Evolutionary conservation across 2,113 vertebrate species (phyloP).

Genomic region (Malurus elegans): DNA sequence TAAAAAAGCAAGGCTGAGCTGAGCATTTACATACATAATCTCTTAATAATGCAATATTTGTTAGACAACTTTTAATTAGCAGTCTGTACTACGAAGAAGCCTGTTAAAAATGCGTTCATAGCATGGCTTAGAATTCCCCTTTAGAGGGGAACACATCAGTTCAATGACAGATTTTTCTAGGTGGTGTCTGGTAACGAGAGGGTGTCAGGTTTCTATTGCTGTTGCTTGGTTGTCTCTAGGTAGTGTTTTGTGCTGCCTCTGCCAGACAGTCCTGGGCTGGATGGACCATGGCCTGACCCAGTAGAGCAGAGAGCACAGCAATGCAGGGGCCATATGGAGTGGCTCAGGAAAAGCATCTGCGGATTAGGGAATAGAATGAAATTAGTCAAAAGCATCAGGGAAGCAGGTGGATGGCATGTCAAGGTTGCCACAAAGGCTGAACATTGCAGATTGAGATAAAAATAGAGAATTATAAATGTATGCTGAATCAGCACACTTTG

Average conservation of each 20-base stretch:
- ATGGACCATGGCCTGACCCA: background rate
- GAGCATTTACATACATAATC: rapidly evolving
- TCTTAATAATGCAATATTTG: background rate
- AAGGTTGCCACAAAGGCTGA: constrained; percentile 8
- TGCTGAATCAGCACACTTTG: rapidly evolving
- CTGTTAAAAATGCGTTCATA: background rate
- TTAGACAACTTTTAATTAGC: background rate
- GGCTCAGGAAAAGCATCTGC: background rate
- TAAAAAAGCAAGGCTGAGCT: background rate
- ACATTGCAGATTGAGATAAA: background rate
- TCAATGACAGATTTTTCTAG: constrained; percentile 1
- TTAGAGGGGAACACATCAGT: background rate
- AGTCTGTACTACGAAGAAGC: background rate
- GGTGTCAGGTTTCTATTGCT: background rate
- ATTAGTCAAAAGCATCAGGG: constrained; percentile 15
- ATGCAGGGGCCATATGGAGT: background rate
- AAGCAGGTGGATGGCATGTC: constrained; percentile 7
- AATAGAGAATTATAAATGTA: background rate
- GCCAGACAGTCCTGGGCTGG: background rate
- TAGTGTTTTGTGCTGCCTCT: background rate
- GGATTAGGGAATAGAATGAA: constrained; percentile 28
- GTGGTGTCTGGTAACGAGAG: background rate
- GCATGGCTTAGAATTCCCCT: background rate
- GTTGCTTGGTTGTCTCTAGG: background rate
- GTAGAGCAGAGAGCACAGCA: background rate